Percentiles rank a stretch among this genome's conserved stretches.
These are phyloP conservation scores for Crepidodera aurea DNA, from an alignment of 2,888 invertebrate genomes.

Conservation along the genomic window DNA sequence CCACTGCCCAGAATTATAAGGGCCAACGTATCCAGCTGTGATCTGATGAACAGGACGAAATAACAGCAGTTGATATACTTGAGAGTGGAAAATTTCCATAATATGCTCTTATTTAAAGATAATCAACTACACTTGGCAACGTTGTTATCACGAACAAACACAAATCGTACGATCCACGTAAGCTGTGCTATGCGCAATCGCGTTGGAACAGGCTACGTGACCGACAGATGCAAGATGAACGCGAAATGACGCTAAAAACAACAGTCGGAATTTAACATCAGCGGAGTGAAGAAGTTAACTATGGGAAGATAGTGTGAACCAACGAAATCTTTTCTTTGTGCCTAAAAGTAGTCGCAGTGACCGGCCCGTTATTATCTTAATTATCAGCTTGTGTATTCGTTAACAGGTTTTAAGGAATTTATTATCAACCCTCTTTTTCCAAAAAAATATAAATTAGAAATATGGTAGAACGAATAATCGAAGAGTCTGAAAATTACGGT, in stretches of 20 bases:
- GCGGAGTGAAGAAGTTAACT: slow-evolving; percentile 51
- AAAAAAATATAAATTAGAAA: slow-evolving; percentile 26
- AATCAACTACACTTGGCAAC: slow-evolving; percentile 5
- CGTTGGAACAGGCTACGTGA: slow-evolving; percentile 45
- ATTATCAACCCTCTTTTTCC: neutral
- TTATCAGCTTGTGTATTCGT: slow-evolving; percentile 32
- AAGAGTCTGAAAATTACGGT: slow-evolving; percentile 68
- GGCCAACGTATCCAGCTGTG: no score
- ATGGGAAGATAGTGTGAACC: slow-evolving; percentile 58
- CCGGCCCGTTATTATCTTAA: slow-evolving; percentile 49
- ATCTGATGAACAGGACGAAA: no score
- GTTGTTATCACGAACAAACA: slow-evolving; percentile 13
- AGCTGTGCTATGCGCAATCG: slow-evolving; percentile 39
- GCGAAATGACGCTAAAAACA: slow-evolving; percentile 36
- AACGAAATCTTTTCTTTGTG: slow-evolving; percentile 57
- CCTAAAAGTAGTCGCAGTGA: slow-evolving; percentile 51
- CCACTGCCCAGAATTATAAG: no score
- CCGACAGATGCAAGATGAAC: slow-evolving; percentile 35
- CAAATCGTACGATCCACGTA: slow-evolving; percentile 45
- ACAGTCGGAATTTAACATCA: slow-evolving; percentile 62
- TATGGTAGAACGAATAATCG: slow-evolving; percentile 74
- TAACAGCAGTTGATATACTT: no score
- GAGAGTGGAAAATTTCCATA: slow-evolving; percentile 6
- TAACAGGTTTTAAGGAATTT: neutral
- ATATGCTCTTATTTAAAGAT: neutral